Base-by-base conservation (phyloP, 2,888 invertebrate species). In the Leucophora obtusa region DNA sequence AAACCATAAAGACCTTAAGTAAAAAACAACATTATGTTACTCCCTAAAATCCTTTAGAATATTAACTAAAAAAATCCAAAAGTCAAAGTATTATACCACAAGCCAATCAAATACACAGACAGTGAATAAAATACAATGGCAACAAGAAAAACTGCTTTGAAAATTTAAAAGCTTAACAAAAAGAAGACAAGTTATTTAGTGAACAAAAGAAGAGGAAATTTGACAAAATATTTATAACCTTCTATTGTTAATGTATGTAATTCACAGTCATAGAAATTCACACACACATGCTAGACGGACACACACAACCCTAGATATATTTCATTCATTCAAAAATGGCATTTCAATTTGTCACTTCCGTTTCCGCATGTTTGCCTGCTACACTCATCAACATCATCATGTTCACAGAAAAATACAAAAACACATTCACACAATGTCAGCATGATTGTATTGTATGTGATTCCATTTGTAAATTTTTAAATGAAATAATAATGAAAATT, bases 291-390 rank as follows among this genome's bases (percentile, higher is more conserved):
- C 11, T 6, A 63, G 24, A 70, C 59, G 18, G n/a, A 56, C 5
- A 54, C 24, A 58, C 15, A 58, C 15, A 50, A 14, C n/a, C n/a
- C 47, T 18, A 43, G 33, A 63, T 17, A 51, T 24, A 11, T 33
- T 47, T 53, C 35, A 59, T 60, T 43, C 68, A 60, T 68, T 28
- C 53, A 84, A 82, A 84, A 86, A 84, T 84, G 84, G 65, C 83
- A 84, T 86, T 87, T 86, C 85, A 86, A 87, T 86, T 87, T 85
- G 84, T 85, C 74, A 85, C 84, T 86, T 87, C 87, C 87, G 87
- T 84, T 86, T 86, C 86, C 86, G 85, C 79, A 78, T 73, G 24
- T 35, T 58, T 38, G 17, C 17, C 15, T 35, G 68, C 73, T n/a
- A 47, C n/a, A n/a, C 43, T 47, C 43, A n/a, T 5, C 43, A 47